Evolutionary conservation across 2,113 vertebrate genomes (phyloP).

Genomic region (Poeciliopsis prolifica): DNA sequence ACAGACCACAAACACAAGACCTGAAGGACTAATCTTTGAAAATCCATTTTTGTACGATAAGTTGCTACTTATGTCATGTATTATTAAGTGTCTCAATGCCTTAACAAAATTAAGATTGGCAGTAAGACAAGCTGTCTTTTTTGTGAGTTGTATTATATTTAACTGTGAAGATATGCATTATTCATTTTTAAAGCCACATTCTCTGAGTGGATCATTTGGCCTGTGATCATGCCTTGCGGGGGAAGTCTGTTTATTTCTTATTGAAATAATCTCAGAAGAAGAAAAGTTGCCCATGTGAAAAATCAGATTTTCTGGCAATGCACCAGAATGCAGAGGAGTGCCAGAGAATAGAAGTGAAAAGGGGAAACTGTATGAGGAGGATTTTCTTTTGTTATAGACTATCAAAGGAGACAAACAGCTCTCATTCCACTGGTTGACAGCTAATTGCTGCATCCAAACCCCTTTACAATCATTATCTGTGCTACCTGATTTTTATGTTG

Average conservation of each 20-base stretch:
- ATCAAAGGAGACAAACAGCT: constrained; percentile 58
- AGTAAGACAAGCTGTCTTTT: constrained; percentile 22
- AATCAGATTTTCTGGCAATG: constrained; percentile 78
- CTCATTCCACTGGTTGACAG: constrained; percentile 47
- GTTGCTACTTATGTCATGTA: constrained; percentile 11
- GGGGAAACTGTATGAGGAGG: constrained; percentile 38
- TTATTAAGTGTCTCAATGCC: constrained; percentile 36
- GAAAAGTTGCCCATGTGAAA: constrained; percentile 76
- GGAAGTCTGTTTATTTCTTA: constrained; percentile 79
- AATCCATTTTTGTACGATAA: not conserved
- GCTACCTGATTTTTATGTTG: constrained; percentile 57
- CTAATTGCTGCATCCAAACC: constrained; percentile 58
- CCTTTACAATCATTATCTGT: constrained; percentile 68
- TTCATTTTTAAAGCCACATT: constrained; percentile 76
- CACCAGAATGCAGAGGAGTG: constrained; percentile 67
- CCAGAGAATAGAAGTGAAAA: constrained; percentile 41
- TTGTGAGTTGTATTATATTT: constrained; percentile 57
- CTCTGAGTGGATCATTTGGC: constrained; percentile 71
- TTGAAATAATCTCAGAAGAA: constrained; percentile 78
- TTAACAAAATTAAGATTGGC: constrained; percentile 55
- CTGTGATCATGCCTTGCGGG: constrained; percentile 72
- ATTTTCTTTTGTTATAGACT: constrained; percentile 57
- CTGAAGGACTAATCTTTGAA: constrained; percentile 3
- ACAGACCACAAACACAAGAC: constrained; percentile 17
- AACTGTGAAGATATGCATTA: constrained; percentile 72